phyloP scores from a whole-genome alignment of 2,113 vertebrate genomes.

The Panthera leo region DNA sequence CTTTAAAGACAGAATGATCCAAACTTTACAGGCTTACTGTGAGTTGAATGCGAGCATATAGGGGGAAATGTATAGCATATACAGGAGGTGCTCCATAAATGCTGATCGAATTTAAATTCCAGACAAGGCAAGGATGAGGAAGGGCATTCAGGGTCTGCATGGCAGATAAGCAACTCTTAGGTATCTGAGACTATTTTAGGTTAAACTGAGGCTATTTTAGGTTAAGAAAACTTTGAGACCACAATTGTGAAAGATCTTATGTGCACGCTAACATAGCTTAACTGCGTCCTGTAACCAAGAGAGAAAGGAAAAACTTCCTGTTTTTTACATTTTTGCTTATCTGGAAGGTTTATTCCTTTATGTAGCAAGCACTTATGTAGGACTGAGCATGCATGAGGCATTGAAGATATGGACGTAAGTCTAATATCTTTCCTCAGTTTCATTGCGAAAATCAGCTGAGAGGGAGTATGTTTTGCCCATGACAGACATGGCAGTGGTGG shows the following conservation, averaged over 20 bases:
- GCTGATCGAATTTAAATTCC: neutral
- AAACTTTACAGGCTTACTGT: neutral
- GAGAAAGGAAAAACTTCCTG: neutral
- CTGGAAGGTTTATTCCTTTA: neutral
- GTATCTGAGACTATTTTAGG: neutral
- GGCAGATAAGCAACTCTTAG: neutral
- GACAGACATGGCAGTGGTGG: neutral
- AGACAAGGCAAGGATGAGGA: slow-evolving; percentile 1
- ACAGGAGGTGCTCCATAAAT: neutral
- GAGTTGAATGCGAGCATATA: neutral
- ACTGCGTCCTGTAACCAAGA: neutral
- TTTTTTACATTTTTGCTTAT: neutral
- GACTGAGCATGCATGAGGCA: neutral
- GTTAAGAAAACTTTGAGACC: neutral
- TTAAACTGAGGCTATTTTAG: slow-evolving; percentile 8
- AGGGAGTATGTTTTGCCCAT: neutral
- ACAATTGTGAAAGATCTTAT: neutral
- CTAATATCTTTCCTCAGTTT: neutral
- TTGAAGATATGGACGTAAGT: neutral
- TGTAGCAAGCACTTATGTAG: neutral
- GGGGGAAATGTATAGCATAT: neutral
- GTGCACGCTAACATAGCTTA: neutral
- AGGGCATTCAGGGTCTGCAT: neutral
- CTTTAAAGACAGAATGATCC: neutral
- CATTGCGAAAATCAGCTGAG: neutral